Base-by-base conservation (phyloP, 2,888 invertebrate genomes). In the Actias luna region DNA sequence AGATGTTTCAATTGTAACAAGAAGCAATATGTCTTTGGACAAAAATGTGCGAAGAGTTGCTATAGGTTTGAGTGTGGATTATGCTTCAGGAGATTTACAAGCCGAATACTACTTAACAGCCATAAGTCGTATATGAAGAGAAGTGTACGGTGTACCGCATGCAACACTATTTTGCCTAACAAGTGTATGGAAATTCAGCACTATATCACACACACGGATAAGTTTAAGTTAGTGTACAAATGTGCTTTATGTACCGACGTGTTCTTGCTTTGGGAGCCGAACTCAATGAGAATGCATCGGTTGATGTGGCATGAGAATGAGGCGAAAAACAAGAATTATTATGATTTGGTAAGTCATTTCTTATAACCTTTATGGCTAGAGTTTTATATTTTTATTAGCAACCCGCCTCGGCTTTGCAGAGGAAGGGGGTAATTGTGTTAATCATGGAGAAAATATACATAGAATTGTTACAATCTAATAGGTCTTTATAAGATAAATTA, bases 171-270 rank as follows among this genome's bases (percentile, higher is more conserved):
- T 0, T 16, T 87, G 0, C 0, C 0, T 0, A 67, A 60, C 0
- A 46, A 62, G 1, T 88, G 88, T 58, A 71, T 71, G 68, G 74
- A 77, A 1, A 62, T 66, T 0, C 65, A 74, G 0, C 88, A 88
- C 67, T 64, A 85, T 57, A 2, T 79, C 12, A 22, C 16, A 0
- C 88, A 88, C 39, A 76, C 78, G 0, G 55, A 73, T 0, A 71
- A 71, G 0, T 87, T 74, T 63, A 46, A 50, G 0, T 1, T 75
- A 0, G 68, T 73, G 0, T 74, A 69, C 2, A 81, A 76, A 5
- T 88, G 88, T 60, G n/a, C 65, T 0, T 0, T 64, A 0, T 87
- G 87, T 42, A 4, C 35, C 0, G 69, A 70, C 0, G 60, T 70
- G 0, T 64, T 63, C 0, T 68, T 80, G 16, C 77, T 73, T 14